phyloP scores from a whole-genome alignment of 2,888 invertebrate species.

The Epiblema foenella region DNA sequence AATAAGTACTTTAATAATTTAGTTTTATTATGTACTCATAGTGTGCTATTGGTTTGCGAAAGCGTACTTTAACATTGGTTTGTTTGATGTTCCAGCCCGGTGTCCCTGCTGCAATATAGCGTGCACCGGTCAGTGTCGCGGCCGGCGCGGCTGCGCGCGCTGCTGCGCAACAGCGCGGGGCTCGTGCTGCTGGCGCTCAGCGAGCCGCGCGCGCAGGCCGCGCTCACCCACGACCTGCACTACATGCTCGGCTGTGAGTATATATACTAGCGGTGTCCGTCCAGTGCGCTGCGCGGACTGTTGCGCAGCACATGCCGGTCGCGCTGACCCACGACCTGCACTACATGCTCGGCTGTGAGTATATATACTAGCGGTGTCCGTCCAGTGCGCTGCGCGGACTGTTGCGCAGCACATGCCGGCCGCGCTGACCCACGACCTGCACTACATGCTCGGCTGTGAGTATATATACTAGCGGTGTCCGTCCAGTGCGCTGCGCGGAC shows the following conservation, averaged over 20 bases:
- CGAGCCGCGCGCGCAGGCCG: constrained; percentile 59
- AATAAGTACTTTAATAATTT: no score
- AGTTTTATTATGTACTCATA: no score
- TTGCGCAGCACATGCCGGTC: no score
- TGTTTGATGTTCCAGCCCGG: constrained; percentile 56
- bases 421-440: no score
- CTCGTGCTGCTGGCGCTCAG: constrained; percentile 60
- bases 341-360: no score
- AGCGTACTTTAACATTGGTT: neutral
- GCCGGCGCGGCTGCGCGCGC: constrained; percentile 70
- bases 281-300: neutral
- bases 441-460: no score
- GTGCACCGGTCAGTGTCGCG: constrained; percentile 55
- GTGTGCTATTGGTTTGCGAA: no score
- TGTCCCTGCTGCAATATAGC: constrained; percentile 65
- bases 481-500: neutral
- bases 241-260: constrained; percentile 59
- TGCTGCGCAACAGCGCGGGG: constrained; percentile 67
- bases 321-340: no score
- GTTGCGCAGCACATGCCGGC: no score
- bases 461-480: constrained; percentile 8
- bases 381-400: no score
- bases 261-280: neutral
- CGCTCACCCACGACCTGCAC: constrained; percentile 67
- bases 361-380: neutral